Evolutionary conservation across 2,113 vertebrate species (phyloP).

Genomic region (Sinocyclocheilus maitianheensis): DNA sequence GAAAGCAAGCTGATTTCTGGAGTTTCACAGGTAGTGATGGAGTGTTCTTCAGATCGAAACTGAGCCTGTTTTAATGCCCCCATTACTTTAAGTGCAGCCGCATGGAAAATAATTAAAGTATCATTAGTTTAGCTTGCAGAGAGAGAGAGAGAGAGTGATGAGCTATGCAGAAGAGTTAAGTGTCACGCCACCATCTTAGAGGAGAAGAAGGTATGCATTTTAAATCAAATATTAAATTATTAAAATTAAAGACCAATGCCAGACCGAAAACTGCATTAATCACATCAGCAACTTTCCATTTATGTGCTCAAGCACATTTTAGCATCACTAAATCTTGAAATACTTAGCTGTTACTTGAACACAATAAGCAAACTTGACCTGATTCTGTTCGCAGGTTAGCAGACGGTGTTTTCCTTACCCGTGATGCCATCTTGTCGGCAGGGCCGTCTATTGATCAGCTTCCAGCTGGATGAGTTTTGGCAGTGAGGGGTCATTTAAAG

Average conservation of each 20-base stretch:
- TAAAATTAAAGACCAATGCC: background rate
- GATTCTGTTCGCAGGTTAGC: conserved; percentile 42
- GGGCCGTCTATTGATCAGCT: conserved; percentile 36
- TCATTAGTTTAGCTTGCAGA: conserved; percentile 10
- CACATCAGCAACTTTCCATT: background rate
- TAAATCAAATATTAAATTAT: conserved; percentile 39
- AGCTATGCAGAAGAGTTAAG: background rate
- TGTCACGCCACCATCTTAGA: background rate
- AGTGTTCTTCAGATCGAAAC: background rate
- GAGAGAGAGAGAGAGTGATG: background rate
- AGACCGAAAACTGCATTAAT: background rate
- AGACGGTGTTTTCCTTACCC: conserved; percentile 53
- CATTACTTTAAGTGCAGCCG: conserved; percentile 31
- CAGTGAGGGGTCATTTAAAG: conserved; percentile 57
- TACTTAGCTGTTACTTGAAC: conserved; percentile 26
- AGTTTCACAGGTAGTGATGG: conserved; percentile 35
- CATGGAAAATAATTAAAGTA: conserved; percentile 40
- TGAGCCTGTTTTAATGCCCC: conserved; percentile 19
- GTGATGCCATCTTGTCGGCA: conserved; percentile 59
- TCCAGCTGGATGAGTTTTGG: conserved; percentile 42
- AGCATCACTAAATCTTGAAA: conserved; percentile 31
- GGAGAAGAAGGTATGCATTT: background rate
- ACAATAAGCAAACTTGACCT: conserved; percentile 45
- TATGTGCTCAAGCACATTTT: conserved; percentile 7
- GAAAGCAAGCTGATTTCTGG: conserved; percentile 3